Evolutionary conservation across 1,140 invertebrate genomes (phyloP).

Genomic region (Babylonia areolata): DNA sequence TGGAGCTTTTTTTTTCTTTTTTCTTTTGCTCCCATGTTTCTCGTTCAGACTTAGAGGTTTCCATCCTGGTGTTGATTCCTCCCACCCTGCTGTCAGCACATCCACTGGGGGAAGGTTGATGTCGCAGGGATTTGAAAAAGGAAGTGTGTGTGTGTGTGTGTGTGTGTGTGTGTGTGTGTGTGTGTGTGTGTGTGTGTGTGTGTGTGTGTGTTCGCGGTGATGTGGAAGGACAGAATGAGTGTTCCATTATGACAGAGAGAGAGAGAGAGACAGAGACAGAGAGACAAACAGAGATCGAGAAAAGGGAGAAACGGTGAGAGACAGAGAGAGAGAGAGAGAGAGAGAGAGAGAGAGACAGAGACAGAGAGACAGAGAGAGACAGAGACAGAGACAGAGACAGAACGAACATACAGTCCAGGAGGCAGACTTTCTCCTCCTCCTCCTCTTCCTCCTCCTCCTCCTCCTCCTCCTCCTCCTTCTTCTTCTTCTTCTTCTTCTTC

Average conservation of each 20-base stretch:
- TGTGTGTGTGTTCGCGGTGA: not conserved
- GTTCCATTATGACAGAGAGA: conserved; percentile 6
- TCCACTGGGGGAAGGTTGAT: too few relatives aligned
- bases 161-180: not conserved
- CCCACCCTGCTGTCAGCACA: too few relatives aligned
- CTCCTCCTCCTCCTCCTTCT: too few relatives aligned
- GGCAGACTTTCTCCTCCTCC: too few relatives aligned
- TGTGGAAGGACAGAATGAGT: not conserved
- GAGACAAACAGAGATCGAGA: not conserved
- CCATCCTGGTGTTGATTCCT: too few relatives aligned
- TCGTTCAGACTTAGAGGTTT: too few relatives aligned
- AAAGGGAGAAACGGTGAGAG: not conserved
- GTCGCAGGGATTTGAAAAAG: too few relatives aligned
- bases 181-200: not conserved
- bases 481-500: not conserved
- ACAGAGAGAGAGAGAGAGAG: not conserved
- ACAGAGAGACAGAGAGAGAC: conserved; percentile 30
- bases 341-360: conserved; percentile 25
- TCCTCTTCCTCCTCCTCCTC: too few relatives aligned
- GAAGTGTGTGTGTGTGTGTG: not conserved
- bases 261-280: conserved; percentile 24
- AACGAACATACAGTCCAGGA: not conserved
- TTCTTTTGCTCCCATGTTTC: too few relatives aligned
- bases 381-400: conserved; percentile 13
- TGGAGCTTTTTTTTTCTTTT: too few relatives aligned